These are phyloP conservation scores for Pandion haliaetus DNA, from an alignment of 2,113 vertebrate genomes.

Conservation along the genomic window DNA sequence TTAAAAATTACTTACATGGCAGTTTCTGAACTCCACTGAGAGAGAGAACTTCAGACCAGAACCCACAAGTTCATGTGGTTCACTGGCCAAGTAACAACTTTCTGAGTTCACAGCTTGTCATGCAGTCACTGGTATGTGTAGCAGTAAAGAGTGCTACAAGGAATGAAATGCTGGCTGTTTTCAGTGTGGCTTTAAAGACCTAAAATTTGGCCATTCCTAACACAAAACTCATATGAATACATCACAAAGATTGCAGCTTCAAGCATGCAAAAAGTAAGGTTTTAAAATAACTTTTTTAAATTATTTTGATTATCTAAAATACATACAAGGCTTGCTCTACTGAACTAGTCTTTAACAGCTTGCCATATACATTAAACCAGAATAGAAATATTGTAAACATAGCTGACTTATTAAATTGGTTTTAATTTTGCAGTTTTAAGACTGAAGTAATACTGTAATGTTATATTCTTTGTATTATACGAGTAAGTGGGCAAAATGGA, in stretches of 20 bases:
- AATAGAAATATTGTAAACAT: not conserved
- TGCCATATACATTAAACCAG: not conserved
- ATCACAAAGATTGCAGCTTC: not conserved
- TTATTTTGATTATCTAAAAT: not conserved
- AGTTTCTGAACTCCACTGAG: not conserved
- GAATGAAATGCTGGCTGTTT: not conserved
- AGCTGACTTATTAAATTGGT: not conserved
- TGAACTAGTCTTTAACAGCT: not conserved
- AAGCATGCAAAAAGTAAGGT: not conserved
- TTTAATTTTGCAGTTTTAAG: not conserved
- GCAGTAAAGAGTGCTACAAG: not conserved
- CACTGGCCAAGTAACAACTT: not conserved
- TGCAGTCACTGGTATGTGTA: not conserved
- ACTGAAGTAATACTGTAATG: not conserved
- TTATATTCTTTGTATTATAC: not conserved
- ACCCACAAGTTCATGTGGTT: not conserved
- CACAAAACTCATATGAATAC: not conserved
- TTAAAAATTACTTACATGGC: not conserved
- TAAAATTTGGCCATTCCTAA: not conserved
- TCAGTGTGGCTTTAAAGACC: not conserved
- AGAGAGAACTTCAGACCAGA: not conserved
- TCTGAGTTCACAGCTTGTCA: not conserved
- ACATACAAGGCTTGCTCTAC: not conserved
- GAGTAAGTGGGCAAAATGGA: not conserved
- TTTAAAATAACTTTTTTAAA: not conserved